phyloP scores from a whole-genome alignment of 2,113 vertebrate genomes.

The Lota lota region DNA sequence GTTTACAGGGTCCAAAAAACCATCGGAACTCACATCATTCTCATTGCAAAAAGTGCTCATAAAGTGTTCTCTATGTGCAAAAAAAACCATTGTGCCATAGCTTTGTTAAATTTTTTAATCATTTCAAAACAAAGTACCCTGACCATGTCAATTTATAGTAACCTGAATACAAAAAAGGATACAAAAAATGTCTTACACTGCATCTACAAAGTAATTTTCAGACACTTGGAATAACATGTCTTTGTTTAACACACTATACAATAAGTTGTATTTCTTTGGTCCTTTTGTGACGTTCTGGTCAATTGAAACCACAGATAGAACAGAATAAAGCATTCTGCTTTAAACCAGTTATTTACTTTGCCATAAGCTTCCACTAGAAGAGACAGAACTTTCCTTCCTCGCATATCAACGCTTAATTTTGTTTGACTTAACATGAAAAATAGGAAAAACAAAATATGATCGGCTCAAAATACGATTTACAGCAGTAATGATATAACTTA shows the following conservation, averaged over 20 bases:
- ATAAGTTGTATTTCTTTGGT: constrained; percentile 61
- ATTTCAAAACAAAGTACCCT: constrained; percentile 56
- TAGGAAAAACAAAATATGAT: constrained; percentile 16
- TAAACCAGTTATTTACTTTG: constrained; percentile 58
- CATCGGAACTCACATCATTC: not conserved
- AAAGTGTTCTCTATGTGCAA: constrained; percentile 7
- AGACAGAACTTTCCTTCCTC: constrained; percentile 35
- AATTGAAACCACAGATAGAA: constrained; percentile 63
- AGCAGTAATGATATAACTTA: constrained; percentile 68
- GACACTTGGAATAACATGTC: constrained; percentile 66
- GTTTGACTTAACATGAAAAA: constrained; percentile 15
- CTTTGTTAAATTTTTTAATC: constrained; percentile 53
- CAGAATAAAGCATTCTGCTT: constrained; percentile 49
- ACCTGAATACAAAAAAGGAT: constrained; percentile 49
- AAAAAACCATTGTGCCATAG: constrained; percentile 35
- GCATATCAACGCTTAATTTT: constrained; percentile 37
- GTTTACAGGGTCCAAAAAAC: too few species aligned
- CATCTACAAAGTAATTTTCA: constrained; percentile 53
- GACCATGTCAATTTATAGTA: constrained; percentile 56
- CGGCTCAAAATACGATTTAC: constrained; percentile 55
- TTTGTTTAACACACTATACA: constrained; percentile 51
- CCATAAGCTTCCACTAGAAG: constrained; percentile 12
- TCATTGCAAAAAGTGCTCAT: not conserved
- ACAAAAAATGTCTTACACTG: constrained; percentile 48
- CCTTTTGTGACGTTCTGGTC: constrained; percentile 24